Evolutionary conservation across 2,888 invertebrate species (phyloP).

Genomic region (Neoaliturus tenellus): DNA sequence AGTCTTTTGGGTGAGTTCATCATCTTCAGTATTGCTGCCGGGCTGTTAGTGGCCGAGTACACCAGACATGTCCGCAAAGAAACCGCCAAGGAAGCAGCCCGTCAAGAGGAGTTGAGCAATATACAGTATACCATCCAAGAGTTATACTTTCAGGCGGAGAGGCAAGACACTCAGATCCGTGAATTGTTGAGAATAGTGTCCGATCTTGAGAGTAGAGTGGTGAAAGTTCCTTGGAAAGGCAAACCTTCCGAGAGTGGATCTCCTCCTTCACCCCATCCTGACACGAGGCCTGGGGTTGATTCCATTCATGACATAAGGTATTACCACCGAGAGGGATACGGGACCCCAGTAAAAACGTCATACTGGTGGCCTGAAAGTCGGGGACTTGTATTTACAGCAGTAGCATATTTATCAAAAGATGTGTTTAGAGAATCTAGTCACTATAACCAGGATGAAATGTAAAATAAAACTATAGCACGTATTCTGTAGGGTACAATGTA

Average conservation of each 20-base stretch:
- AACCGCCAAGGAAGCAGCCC: constrained; percentile 83
- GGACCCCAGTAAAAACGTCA: constrained; percentile 25
- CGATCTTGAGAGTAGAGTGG: constrained; percentile 73
- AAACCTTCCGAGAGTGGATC: neutral
- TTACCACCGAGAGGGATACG: constrained; percentile 48
- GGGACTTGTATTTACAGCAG: constrained; percentile 54
- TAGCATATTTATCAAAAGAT: constrained; percentile 56
- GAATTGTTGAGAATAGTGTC: constrained; percentile 82
- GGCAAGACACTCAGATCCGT: constrained; percentile 86
- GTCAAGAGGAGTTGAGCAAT: constrained; percentile 79
- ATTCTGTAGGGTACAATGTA: no score
- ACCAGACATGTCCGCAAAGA: constrained; percentile 84
- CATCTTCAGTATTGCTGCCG: constrained; percentile 91
- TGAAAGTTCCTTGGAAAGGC: constrained; percentile 61
- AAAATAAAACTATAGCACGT: no score
- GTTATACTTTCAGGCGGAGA: constrained; percentile 83
- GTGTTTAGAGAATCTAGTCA: constrained; percentile 52
- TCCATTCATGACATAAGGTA: constrained; percentile 37
- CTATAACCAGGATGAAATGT: neutral
- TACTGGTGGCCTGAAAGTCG: constrained; percentile 46
- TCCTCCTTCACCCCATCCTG: neutral
- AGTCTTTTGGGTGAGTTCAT: constrained; percentile 94
- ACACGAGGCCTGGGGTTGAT: neutral
- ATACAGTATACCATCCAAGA: constrained; percentile 81
- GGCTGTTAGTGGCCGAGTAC: constrained; percentile 87